A percentile compares a stretch with the other conserved stretches of the same genome.
phyloP scores from a whole-genome alignment of 2,113 vertebrate species.

The Ahaetulla prasina region DNA sequence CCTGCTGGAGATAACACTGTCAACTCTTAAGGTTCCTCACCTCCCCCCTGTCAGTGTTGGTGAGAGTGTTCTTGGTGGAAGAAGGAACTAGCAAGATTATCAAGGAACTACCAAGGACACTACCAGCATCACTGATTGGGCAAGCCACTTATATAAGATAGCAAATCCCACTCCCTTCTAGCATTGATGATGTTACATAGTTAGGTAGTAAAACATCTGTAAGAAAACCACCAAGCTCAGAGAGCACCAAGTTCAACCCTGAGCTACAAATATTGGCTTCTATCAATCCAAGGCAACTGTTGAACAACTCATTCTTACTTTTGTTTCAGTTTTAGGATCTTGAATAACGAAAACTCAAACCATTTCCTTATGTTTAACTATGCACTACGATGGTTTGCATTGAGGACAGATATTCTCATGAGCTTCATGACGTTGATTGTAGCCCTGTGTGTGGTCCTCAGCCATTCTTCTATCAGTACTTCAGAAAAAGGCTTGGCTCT shows the following conservation, averaged over 20 bases:
- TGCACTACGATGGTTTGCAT: slow-evolving; percentile 74
- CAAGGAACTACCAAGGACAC: background rate
- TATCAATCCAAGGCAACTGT: background rate
- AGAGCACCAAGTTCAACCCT: background rate
- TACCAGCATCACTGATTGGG: background rate
- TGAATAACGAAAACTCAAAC: slow-evolving; percentile 74
- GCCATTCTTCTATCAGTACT: slow-evolving; percentile 50
- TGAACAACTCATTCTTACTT: background rate
- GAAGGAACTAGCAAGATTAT: background rate
- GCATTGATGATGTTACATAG: background rate
- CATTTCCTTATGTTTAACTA: slow-evolving; percentile 72
- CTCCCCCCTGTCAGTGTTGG: background rate
- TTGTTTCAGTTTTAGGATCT: slow-evolving; percentile 69
- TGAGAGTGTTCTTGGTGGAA: background rate
- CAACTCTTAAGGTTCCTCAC: background rate
- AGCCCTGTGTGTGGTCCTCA: slow-evolving; percentile 71
- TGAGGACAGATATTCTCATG: slow-evolving; percentile 72
- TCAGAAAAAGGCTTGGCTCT: slow-evolving; percentile 75
- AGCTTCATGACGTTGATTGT: slow-evolving; percentile 60
- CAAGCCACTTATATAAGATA: background rate
- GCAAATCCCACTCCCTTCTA: background rate
- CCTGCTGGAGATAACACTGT: background rate
- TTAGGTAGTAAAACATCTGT: background rate
- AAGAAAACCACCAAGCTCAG: background rate
- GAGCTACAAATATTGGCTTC: background rate